phyloP scores from a whole-genome alignment of 2,797 vertebrate genomes.

The Poliocrania exsul region DNA sequence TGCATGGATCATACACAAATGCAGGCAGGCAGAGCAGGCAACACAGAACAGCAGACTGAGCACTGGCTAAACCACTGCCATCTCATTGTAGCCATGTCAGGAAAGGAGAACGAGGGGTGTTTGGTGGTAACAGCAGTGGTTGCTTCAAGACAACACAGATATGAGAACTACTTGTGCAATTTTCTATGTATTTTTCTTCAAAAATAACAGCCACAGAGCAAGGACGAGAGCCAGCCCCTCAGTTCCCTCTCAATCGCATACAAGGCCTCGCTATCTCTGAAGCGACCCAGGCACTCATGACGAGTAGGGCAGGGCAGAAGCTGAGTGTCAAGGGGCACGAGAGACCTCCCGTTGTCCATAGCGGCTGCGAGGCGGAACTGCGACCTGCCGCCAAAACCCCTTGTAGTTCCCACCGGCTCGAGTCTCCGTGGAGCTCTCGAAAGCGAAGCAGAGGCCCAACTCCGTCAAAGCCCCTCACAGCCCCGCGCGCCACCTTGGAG shows the following conservation, averaged over 20 bases:
- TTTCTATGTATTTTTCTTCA: not conserved
- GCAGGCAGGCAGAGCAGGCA: not conserved
- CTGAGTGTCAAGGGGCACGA: not conserved
- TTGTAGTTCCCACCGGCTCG: not conserved
- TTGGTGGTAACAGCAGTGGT: not conserved
- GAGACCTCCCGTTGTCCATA: not conserved
- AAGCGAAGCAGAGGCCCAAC: not conserved
- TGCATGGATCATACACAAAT: rapidly evolving
- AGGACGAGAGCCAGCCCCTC: not conserved
- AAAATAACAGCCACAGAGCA: not conserved
- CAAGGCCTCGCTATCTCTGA: not conserved
- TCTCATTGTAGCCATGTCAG: not conserved
- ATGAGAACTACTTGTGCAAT: too few relatives aligned
- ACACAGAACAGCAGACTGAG: not conserved
- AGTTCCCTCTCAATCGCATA: not conserved
- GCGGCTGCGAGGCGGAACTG: not conserved
- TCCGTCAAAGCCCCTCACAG: not conserved
- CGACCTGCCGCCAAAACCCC: not conserved
- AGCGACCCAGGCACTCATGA: not conserved
- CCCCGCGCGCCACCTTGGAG: not conserved
- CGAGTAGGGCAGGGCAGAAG: not conserved
- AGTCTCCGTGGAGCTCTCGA: not conserved
- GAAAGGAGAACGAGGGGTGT: too few relatives aligned
- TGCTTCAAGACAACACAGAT: not conserved
- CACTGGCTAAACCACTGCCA: not conserved